phyloP scores from a whole-genome alignment of 2,888 invertebrate species.

The Parochlus steinenii region DNA sequence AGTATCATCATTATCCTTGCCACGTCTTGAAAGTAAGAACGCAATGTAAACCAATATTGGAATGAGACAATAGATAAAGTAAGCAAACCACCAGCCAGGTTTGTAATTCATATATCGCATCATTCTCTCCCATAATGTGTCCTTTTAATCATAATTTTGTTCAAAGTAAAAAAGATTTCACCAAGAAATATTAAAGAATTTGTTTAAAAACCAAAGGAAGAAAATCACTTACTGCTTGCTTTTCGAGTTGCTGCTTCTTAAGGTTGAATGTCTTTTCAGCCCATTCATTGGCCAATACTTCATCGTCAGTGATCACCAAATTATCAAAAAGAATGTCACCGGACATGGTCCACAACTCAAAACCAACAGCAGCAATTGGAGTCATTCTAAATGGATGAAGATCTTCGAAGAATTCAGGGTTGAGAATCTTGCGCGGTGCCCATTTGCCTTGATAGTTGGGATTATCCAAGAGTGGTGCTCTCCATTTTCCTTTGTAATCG shows the following conservation, averaged over 20 bases:
- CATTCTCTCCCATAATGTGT: constrained; percentile 55
- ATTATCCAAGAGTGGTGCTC: constrained; percentile 74
- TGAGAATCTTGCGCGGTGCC: constrained; percentile 70
- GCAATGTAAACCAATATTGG: constrained; percentile 52
- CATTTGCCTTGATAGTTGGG: constrained; percentile 94
- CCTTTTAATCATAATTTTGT: constrained; percentile 24
- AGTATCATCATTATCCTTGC: constrained; percentile 49
- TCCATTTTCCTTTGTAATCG: constrained; percentile 84
- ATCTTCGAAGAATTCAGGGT: constrained; percentile 89
- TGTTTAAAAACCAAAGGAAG: constrained; percentile 5
- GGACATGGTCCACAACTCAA: constrained; percentile 98
- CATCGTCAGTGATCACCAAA: constrained; percentile 75
- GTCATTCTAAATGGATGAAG: constrained; percentile 78
- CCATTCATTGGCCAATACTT: constrained; percentile 57
- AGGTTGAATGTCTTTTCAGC: constrained; percentile 69
- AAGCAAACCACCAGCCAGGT: constrained; percentile 66
- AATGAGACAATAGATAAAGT: constrained; percentile 57
- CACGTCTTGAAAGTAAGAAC: constrained; percentile 44
- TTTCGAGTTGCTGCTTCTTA: constrained; percentile 64
- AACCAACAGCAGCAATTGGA: constrained; percentile 80
- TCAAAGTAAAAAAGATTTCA: constrained; percentile 5
- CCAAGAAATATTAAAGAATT: constrained; percentile 7
- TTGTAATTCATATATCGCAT: constrained; percentile 59
- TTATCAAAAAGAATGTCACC: constrained; percentile 91
- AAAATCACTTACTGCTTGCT: constrained; percentile 52